phyloP scores from a whole-genome alignment of 2,113 vertebrate species.

The Python bivittatus region DNA sequence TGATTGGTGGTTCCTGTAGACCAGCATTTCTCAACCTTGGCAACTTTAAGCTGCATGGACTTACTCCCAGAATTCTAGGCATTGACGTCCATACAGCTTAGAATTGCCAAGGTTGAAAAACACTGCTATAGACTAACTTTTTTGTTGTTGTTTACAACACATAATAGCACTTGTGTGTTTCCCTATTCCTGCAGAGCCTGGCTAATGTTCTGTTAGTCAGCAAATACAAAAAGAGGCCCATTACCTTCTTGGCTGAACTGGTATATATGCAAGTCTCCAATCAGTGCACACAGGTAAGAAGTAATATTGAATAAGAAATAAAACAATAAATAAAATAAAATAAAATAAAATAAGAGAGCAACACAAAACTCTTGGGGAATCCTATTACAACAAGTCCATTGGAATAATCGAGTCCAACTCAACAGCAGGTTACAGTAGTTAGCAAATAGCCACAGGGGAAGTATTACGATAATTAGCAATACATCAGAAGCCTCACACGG shows the following conservation, averaged over 20 bases:
- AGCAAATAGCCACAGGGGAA: not conserved
- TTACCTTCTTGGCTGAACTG: not conserved
- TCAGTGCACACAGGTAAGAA: not conserved
- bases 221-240: not conserved
- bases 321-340: not conserved
- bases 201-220: not conserved
- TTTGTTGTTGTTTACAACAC: not conserved
- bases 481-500: not conserved
- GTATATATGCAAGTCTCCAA: not conserved
- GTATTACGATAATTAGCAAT: not conserved
- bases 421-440: not conserved
- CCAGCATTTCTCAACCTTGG: not conserved
- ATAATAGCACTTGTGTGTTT: not conserved
- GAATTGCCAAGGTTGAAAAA: too few species aligned
- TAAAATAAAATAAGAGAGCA: not conserved
- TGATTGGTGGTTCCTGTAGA: slow-evolving; percentile 18
- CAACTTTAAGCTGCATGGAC: too few species aligned
- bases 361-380: not conserved
- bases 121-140: too few species aligned
- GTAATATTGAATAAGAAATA: not conserved
- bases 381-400: not conserved
- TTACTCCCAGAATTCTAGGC: too few species aligned
- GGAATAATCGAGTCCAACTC: not conserved
- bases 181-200: not conserved
- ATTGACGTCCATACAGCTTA: too few species aligned